phyloP scores from a whole-genome alignment of 2,797 vertebrate genomes.

The Microcaecilia unicolor region DNA sequence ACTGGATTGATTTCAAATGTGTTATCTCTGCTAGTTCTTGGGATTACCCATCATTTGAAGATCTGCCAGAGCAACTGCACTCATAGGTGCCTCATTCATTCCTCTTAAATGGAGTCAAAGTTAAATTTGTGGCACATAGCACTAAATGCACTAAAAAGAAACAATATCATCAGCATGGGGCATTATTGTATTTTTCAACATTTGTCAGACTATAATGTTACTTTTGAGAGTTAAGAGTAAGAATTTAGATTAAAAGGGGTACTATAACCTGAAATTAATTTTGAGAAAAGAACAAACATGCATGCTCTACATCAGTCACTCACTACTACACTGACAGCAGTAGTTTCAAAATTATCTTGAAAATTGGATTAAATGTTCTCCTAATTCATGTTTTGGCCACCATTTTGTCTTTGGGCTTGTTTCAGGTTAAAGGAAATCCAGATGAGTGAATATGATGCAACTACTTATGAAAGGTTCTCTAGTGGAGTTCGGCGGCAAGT shows the following conservation, averaged over 20 bases:
- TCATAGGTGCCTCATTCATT: neutral
- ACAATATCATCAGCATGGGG: too few relatives aligned
- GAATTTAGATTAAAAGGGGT: too few relatives aligned
- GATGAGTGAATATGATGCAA: slow-evolving; percentile 90
- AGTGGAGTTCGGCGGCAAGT: slow-evolving; percentile 81
- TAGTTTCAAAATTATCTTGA: neutral
- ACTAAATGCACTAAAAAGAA: too few relatives aligned
- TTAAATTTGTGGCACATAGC: too few relatives aligned
- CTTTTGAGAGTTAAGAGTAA: too few relatives aligned
- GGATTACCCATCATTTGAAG: slow-evolving; percentile 2
- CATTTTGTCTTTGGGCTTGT: slow-evolving; percentile 1
- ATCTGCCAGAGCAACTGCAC: neutral
- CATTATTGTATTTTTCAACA: too few relatives aligned
- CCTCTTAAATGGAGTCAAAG: neutral
- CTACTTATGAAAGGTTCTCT: slow-evolving; percentile 81
- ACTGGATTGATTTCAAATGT: slow-evolving; percentile 1
- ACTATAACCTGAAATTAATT: too few relatives aligned
- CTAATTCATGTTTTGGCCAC: neutral
- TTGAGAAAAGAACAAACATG: too few relatives aligned
- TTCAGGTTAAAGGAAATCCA: slow-evolving; percentile 83
- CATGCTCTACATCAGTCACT: too few relatives aligned
- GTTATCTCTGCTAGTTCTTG: neutral
- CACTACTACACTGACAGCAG: too few relatives aligned
- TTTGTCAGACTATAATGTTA: too few relatives aligned
- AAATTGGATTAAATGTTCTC: too few relatives aligned